Evolutionary conservation across 2,797 vertebrate species (phyloP), one percentile per base, ranked within the genome.

Genomic region (Limosa lapponica): DNA sequence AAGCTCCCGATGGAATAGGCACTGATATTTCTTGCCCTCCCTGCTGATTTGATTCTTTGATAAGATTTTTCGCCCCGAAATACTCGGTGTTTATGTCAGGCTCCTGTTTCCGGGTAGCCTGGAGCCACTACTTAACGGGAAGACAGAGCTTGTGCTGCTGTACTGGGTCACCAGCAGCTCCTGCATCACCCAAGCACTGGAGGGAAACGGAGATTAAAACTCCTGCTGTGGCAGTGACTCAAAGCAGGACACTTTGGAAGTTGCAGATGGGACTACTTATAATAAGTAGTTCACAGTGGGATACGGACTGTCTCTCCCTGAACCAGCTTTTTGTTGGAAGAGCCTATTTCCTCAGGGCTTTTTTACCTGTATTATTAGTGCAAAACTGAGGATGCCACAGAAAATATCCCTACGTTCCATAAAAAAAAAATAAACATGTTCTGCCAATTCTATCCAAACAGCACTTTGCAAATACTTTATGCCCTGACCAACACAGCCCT

Each of bases 51-150:
- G 52, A 65, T 64, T 87, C 6, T 78, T 55, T 66, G 30, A 16
- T 52, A 71, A 89, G 49, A 12, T 79, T 92, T 88, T 94, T 92
- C 34, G 66, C 39, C 49, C 75, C 81, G 67, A 48, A 94, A 82
- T 80, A 74, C 10, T 36, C 44, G 17, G 13, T 51, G n/a, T 32
- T 91, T 82, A 36, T 37, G 25, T 54, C 81, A 85, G 41, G 41
- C 39, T 77, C 14, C 34, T 37, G 52, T 46, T 73, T 82, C 79
- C 13, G 22, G 36, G 41, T 48, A 82, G 59, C 54, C 58, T 82
- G 54, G 27, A 83, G 73, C 58, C 91, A 82, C 55, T 74, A 28
- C 16, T 54, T 77, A 83, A 79, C 30, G 30, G 3, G 59, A 55
- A 71, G 72, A 44, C 36, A 72, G 70, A 66, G 37, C 46, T 49